Evolutionary conservation across 2,888 invertebrate species (phyloP), one percentile per base, ranked within the genome.

Genomic region (Torymus texanus): DNA sequence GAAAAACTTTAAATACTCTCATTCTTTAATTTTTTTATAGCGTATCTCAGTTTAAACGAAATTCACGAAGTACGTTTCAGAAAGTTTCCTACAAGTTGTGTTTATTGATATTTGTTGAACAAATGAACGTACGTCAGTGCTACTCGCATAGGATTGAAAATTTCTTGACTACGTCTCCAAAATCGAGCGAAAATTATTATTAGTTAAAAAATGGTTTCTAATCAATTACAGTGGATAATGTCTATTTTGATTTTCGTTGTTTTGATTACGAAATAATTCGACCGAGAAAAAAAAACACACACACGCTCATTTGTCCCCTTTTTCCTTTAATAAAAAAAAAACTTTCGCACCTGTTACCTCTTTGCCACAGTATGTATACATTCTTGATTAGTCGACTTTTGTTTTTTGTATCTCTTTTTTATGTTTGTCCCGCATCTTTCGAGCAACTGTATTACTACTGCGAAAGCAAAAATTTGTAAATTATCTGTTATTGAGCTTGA

Each of bases 281-380:
- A 75, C 61, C 21, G 18, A 62, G 50, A 73, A 50, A 21, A 41
- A 41, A 5, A 67, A 12, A 62, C 53, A 58, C 53, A 58, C 29
- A 14, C 2, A 56, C 4, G 18, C 18, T 66, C 50, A 24, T 75
- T 50, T 55, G 21, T 59, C 21, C 53, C 16, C 24, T 70, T 13
- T 41, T 41, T 11, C 55, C 29, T 24, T 2, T 12, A 51, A 75
- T 66, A 62, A 79, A 74, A 74, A 61, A 71, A 21, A 63, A 62
- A 16, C 4, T 53, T 65, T 51, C 59, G 75, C 75, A 81, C 75
- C 78, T 68, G 71, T 81, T 75, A 81, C 75, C 63, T 70, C 67
- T 71, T 56, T 67, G 53, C 62, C 66, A 78, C 51, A 50, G 8
- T 63, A 66, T 63, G 10, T 63, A 29, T 29, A 61, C 1, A n/a